Percentiles rank a stretch among this genome's conserved stretches.
Evolutionary conservation across 2,113 vertebrate species (phyloP).

Genomic region (Glaucomys volans): DNA sequence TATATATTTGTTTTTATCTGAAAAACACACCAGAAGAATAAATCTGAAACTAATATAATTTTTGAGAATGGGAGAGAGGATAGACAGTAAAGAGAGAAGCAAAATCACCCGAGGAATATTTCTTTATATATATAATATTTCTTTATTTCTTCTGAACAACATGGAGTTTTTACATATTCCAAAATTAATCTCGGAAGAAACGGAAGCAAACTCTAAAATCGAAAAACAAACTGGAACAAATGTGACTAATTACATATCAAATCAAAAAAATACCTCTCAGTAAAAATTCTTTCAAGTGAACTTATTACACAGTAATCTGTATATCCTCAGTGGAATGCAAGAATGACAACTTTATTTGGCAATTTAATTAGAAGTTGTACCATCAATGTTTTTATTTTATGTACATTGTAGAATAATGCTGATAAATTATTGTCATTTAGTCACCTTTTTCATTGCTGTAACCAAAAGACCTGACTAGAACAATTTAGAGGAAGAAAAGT

Average conservation of each 20-base stretch:
- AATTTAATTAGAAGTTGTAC: not conserved
- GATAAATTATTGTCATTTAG: not conserved
- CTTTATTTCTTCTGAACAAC: not conserved
- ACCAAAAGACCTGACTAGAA: too few relatives aligned
- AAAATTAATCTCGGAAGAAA: not conserved
- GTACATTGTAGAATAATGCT: not conserved
- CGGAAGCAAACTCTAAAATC: not conserved
- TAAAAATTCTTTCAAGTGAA: not conserved
- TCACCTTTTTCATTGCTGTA: too few relatives aligned
- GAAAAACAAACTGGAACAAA: not conserved
- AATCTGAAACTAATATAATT: not conserved
- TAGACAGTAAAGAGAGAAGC: not conserved
- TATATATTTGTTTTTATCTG: not conserved
- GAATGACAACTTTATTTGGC: not conserved
- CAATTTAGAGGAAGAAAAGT: too few relatives aligned
- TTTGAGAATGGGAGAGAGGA: not conserved
- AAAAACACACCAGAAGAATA: not conserved
- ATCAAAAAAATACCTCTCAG: not conserved
- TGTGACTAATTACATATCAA: not conserved
- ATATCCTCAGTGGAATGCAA: not conserved
- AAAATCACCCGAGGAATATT: not conserved
- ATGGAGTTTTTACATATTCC: not conserved
- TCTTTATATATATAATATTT: not conserved
- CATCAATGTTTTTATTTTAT: not conserved
- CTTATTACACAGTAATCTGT: not conserved